These are phyloP conservation scores for Brenthis ino DNA, from an alignment of 2,888 invertebrate genomes.

Conservation along the genomic window DNA sequence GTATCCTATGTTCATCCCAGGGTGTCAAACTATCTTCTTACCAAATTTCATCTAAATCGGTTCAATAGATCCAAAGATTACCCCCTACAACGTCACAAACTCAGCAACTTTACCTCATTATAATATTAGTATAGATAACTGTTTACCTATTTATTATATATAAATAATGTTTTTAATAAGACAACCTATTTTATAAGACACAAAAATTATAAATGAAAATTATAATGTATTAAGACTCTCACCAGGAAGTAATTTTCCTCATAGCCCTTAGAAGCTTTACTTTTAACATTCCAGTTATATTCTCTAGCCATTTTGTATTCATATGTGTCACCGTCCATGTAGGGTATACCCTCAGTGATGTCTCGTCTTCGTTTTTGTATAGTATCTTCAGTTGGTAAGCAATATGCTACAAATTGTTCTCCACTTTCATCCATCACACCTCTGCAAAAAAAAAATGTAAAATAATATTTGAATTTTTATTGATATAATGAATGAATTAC, in stretches of 20 bases:
- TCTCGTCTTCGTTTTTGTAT: conserved; percentile 94
- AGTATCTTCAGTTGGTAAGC: conserved; percentile 96
- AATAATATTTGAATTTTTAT: not conserved
- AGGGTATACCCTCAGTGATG: conserved; percentile 87
- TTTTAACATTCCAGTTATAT: conserved; percentile 99
- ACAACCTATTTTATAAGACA: too few relatives aligned
- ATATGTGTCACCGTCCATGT: conserved; percentile 95
- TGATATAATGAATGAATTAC: not conserved
- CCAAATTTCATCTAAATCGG: too few relatives aligned
- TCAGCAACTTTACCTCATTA: too few relatives aligned
- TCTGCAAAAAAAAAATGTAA: conserved; percentile 73
- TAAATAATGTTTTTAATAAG: too few relatives aligned
- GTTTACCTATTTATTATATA: too few relatives aligned
- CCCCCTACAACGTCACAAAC: too few relatives aligned
- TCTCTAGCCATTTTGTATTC: conserved; percentile 99
- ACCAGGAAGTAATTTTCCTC: conserved; percentile 98
- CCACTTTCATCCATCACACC: conserved; percentile 99
- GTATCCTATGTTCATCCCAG: too few relatives aligned
- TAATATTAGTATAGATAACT: too few relatives aligned
- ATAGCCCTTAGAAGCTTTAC: conserved; percentile 96
- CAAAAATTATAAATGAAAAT: not conserved
- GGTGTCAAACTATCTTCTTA: too few relatives aligned
- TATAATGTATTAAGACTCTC: not conserved
- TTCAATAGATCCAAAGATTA: too few relatives aligned
- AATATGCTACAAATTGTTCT: conserved; percentile 99